Percentiles rank a stretch among this genome's conserved stretches.
phyloP scores from a whole-genome alignment of 2,113 vertebrate genomes.

The Mustela nigripes region DNA sequence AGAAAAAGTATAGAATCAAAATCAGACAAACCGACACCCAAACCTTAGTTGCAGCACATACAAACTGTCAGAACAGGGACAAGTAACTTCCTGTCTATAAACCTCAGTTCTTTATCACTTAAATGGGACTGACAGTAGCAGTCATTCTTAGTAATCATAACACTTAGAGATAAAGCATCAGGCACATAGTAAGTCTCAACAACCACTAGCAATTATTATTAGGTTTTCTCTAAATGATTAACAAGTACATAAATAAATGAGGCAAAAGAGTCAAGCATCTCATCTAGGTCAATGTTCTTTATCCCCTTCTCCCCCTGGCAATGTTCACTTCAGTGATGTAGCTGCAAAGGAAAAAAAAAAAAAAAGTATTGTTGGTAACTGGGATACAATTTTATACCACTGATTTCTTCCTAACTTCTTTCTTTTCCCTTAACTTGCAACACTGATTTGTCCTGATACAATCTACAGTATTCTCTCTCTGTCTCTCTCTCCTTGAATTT shows the following conservation, averaged over 20 bases:
- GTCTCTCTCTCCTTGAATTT: neutral
- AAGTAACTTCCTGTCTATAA: neutral
- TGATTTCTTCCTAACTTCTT: conserved; percentile 1
- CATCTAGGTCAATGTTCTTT: neutral
- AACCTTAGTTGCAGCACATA: neutral
- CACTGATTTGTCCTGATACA: conserved; percentile 5
- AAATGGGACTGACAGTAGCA: neutral
- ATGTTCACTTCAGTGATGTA: neutral
- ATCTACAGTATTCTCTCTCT: neutral
- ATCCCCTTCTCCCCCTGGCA: too few relatives aligned
- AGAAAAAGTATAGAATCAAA: neutral
- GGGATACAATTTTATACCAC: neutral
- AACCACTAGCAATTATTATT: neutral
- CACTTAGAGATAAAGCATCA: neutral
- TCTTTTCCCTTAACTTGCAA: neutral
- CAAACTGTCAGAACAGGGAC: neutral
- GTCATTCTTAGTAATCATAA: neutral
- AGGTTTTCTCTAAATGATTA: neutral
- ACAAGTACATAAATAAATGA: conserved; percentile 31
- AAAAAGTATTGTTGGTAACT: neutral
- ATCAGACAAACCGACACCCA: neutral
- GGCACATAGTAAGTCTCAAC: neutral
- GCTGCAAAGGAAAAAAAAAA: neutral
- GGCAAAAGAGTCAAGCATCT: neutral
- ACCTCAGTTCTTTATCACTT: neutral